Evolutionary conservation across 2,113 vertebrate genomes (phyloP).

Genomic region (Ammodytes marinus): DNA sequence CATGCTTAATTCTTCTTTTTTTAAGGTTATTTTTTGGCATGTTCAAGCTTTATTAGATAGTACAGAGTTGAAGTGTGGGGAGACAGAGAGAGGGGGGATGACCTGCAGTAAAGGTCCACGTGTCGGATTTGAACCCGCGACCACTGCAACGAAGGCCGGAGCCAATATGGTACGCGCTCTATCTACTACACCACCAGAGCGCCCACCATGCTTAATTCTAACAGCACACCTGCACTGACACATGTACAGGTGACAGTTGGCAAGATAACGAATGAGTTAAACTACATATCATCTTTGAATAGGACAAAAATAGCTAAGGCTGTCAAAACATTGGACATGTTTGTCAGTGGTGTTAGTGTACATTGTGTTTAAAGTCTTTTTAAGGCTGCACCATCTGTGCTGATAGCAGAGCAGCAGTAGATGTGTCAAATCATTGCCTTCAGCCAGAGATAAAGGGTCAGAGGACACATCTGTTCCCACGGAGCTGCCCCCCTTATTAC

Average conservation of each 20-base stretch:
- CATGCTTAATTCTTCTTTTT: no score
- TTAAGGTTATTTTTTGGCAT: no score
- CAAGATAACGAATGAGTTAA: background rate
- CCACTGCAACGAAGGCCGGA: no score
- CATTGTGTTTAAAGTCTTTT: conserved; percentile 22
- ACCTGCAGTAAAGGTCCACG: no score
- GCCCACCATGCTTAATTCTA: no score
- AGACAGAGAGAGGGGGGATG: no score
- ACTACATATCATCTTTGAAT: background rate
- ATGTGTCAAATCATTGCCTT: conserved; percentile 44
- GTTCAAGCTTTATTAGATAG: no score
- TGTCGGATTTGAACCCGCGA: no score
- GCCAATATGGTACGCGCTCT: no score
- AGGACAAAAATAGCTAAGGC: conserved; percentile 7
- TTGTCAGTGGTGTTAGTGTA: background rate
- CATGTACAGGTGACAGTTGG: background rate
- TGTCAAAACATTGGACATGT: conserved; percentile 9
- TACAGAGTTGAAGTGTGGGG: no score
- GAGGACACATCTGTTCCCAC: conserved; percentile 50
- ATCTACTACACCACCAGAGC: no score
- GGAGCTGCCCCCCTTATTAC: background rate
- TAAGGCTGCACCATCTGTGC: conserved; percentile 46
- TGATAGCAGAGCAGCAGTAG: conserved; percentile 10
- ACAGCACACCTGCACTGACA: background rate
- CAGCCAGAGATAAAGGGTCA: conserved; percentile 40